A percentile compares a stretch with the other conserved stretches of the same genome.
Conservation (phyloP, 2,113 vertebrate genomes). For the Nyctibius bracteatus region DNA sequence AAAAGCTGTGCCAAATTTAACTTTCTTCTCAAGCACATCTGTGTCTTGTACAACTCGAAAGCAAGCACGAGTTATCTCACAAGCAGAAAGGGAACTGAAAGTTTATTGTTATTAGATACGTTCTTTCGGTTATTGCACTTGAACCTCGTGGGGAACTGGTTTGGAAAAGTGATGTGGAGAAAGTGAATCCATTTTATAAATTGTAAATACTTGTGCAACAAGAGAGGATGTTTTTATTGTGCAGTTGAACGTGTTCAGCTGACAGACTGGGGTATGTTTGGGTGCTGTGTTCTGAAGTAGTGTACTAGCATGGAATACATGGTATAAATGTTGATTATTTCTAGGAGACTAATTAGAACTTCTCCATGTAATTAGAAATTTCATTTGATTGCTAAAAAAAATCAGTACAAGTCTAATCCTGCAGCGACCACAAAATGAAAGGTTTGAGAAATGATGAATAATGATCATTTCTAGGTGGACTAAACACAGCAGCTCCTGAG, state of each 20-base stretch:
- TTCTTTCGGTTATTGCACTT: background rate
- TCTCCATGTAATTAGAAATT: constrained; percentile 23
- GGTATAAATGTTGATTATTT: background rate
- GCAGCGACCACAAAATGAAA: constrained; percentile 1
- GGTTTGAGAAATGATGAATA: background rate
- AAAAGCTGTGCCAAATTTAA: background rate
- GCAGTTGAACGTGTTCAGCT: background rate
- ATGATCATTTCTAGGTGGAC: background rate
- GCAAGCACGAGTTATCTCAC: background rate
- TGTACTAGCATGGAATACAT: background rate
- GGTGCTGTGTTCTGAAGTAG: background rate
- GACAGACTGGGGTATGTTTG: background rate
- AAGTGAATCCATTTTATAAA: background rate
- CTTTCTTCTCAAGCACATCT: background rate
- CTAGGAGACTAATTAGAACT: constrained; percentile 30
- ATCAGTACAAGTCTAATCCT: background rate
- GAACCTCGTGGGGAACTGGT: background rate
- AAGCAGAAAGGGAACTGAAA: constrained; percentile 1
- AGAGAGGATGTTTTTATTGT: background rate
- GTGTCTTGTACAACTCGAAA: background rate
- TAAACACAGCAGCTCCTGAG: background rate
- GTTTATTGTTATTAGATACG: background rate
- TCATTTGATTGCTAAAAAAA: constrained; percentile 31
- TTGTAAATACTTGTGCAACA: accelerated
- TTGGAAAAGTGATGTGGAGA: background rate